Evolutionary conservation across 2,888 invertebrate species (phyloP), one percentile per base, ranked within the genome.

Genomic region (Ceramica pisi): DNA sequence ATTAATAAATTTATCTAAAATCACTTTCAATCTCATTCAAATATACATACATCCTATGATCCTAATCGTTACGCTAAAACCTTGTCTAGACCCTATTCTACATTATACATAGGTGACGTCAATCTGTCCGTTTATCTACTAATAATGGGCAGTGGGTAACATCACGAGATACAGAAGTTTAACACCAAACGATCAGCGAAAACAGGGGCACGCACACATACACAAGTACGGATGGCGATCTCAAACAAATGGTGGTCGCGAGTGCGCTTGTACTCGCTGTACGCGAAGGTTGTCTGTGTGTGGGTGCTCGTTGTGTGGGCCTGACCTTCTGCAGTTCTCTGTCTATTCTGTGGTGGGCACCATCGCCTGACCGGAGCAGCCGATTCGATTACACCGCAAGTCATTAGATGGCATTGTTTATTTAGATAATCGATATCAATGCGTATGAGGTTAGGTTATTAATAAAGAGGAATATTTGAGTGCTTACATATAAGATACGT

Each of bases 111-210:
- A 67, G 65, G 67, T 65, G 61, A 80, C 71, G 87, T 89, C 91
- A 88, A 87, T 86, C 86, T 84, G 87, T 88, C 88, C 80, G 74
- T 87, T 85, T 65, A 81, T 70, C 80, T 76, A 75, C 83, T 63
- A 80, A 85, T 87, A 84, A 86, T 71, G 76, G 81, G 51, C 35
- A 69, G 12, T 26, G 55, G 12, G 16, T 31, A 41, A 53, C 38
- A 41, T 26, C 21, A 26, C 14, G n/a, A 9, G 4, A 1, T 41
- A 19, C 59, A 70, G 21, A 72, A 70, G 38, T 21, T 19, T 10
- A 0, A 8, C 16, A 14, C 19, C 7, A 26, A 21, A 1, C n/a
- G 7, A 12, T 6, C 12, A 10, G 9, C 6, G 0, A 12, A 46
- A 70, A 16, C 44, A n/a, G 10, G 2, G 5, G 14, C n/a, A 48